Base-by-base conservation (phyloP, 2,797 vertebrate genomes). In the Leucoraja ocellata region DNA sequence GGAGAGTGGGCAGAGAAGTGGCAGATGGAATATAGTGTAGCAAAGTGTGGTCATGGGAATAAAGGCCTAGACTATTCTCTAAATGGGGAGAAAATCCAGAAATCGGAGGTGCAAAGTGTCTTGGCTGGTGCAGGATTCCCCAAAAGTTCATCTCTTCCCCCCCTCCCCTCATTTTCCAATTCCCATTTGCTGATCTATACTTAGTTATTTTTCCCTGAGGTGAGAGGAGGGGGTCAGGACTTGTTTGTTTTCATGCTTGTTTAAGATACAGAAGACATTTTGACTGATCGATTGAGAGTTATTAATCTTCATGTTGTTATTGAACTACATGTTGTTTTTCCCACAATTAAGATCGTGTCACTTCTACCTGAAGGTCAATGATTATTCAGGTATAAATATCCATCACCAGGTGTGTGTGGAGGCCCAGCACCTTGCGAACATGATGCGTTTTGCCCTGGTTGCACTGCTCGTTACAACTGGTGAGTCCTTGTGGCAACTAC, bases 251-350 rank as follows among this genome's bases (percentile, higher is more conserved):
- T 14, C 16, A 32, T 8, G 16, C 28, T n/a, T 86, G 58, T 63
- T 4, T 16, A 86, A 86, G 83, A 86, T 86, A 86, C 61, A 63
- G 58, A n/a, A 63, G 83, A 88, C 65, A 68, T 32, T 36, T 88
- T 36, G n/a, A 14, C 2, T 5, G 23, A 32, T 68, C 84, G 68
- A 88, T 68, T 18, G n/a, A 65, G 65, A 65, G 16, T 36, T 88
- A 65, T 16, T 36, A 92, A 46, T 2, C 68, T 46, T 36, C 46
- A 46, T 46, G 46, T 46, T 46, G 46, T 46, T 46, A 46, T 46
- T 46, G 4, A 46, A 3, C 32, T 46, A 9, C 68, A 91, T 46
- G 88, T 71, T 18, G 1, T 92, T 54, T 25, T 92, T 92, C 90
- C 6, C 90, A 92, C 90, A 46, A 58, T 92, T 58, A 74, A 8